phyloP scores from a whole-genome alignment of 1,140 invertebrate species.

The Pentalonia nigronervosa region DNA sequence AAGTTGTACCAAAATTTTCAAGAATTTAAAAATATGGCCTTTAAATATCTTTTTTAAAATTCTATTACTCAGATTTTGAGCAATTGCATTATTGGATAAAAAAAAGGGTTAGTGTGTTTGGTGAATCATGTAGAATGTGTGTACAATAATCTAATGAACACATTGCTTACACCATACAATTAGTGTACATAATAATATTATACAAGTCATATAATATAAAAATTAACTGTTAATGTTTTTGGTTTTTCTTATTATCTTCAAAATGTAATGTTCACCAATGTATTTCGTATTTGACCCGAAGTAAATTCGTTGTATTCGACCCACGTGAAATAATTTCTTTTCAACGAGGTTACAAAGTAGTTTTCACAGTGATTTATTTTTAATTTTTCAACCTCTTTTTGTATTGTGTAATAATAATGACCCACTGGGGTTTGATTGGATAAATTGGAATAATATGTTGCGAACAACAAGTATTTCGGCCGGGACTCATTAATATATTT shows the following conservation, averaged over 20 bases:
- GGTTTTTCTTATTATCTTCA: not conserved
- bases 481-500: slow-evolving; percentile 2
- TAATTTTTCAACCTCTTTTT: not conserved
- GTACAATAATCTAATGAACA: too few species aligned
- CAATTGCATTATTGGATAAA: too few species aligned
- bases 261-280: not conserved
- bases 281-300: not conserved
- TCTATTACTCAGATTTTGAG: too few species aligned
- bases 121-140: too few species aligned
- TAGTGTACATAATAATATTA: too few species aligned
- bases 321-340: not conserved
- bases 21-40: too few species aligned
- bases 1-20: too few species aligned
- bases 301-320: not conserved
- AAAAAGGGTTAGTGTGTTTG: too few species aligned
- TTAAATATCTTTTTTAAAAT: too few species aligned
- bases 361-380: not conserved
- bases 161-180: too few species aligned
- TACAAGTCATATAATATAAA: too few species aligned
- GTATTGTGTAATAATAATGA: not conserved
- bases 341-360: not conserved
- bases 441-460: slow-evolving; percentile 16
- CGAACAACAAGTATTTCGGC: not conserved
- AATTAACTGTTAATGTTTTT: not conserved
- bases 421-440: not conserved